Evolutionary conservation across 2,113 vertebrate species (phyloP).

Genomic region (Lanius ludovicianus): DNA sequence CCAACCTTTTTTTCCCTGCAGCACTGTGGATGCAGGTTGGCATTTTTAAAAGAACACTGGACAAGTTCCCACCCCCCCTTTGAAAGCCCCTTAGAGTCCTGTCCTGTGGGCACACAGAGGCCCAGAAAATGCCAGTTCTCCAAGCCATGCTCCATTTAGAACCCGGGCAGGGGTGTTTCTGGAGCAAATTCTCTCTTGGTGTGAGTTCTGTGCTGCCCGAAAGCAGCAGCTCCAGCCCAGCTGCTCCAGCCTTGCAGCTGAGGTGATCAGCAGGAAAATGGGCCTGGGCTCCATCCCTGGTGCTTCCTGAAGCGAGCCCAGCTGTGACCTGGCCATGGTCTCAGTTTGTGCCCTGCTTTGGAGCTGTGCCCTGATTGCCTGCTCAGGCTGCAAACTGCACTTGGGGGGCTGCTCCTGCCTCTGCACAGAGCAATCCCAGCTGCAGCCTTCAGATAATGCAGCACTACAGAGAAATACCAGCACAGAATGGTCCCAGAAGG

Average conservation of each 20-base stretch:
- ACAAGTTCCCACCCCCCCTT: background rate
- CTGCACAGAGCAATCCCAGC: background rate
- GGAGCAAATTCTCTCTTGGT: background rate
- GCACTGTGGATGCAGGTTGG: background rate
- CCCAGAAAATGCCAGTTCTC: background rate
- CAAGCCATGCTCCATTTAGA: background rate
- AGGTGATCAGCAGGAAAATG: background rate
- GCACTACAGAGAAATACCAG: background rate
- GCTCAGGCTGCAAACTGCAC: background rate
- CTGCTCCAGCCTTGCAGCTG: background rate
- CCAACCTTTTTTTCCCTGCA: background rate
- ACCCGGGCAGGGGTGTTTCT: accelerated
- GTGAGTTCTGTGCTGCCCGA: background rate
- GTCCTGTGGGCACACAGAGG: accelerated
- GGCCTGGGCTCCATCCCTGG: background rate
- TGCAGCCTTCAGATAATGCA: background rate
- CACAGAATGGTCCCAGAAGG: background rate
- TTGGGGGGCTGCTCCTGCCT: background rate
- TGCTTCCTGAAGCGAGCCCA: background rate
- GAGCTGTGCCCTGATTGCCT: background rate
- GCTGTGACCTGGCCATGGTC: background rate
- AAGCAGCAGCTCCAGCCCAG: background rate
- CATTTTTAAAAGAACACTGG: background rate
- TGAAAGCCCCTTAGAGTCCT: background rate
- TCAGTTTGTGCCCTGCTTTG: background rate